Evolutionary conservation across 2,113 vertebrate species (phyloP), one percentile per base, ranked within the genome.

Genomic region (Falcunculus frontatus): DNA sequence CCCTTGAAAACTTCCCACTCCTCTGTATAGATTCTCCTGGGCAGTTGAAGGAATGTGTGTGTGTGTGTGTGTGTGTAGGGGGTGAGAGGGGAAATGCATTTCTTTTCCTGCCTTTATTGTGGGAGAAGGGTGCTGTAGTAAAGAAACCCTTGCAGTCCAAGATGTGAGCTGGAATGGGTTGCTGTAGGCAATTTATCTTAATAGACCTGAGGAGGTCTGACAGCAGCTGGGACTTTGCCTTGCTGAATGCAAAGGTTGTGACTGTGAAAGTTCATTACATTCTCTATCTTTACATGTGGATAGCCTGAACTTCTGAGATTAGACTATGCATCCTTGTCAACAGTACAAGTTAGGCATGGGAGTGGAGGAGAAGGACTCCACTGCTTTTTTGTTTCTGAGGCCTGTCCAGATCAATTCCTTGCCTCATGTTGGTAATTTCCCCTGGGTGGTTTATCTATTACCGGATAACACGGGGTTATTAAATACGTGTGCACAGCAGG

Each of bases 381-480:
- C 41, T 75, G 41, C 42, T 56, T 47, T 83, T 88, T 93, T 90
- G 55, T 4, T 84, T 94, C 27, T 84, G 73, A 92, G 32, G 33
- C 78, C 68, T 94, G 33, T 81, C 67, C 64, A 88, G 74, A 93
- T 93, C 69, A 96, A 35, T 93, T 92, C 53, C 42, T 87, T 92
- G 60, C 80, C 72, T 92, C 73, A 19, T 2, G 0, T 47, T 87
- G 70, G 77, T 92, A 86, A 94, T 97, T 96, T 93, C 94, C 87
- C 77, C 84, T 60, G 79, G 41, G 88, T 62, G 53, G 56, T 77
- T 95, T 93, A 89, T 93, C 85, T 95, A 7, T 84, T 93, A 65
- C 50, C 35, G 79, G 83, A 93, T 96, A 92, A 88, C 74, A 47
- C 9, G 19, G 94, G 46, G 72, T 92, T 96, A 95, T 95, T 95